Percentiles rank a stretch among this genome's conserved stretches.
These are phyloP conservation scores for Muraenolepis orangiensis DNA, from an alignment of 2,797 vertebrate species.

Conservation along the genomic window DNA sequence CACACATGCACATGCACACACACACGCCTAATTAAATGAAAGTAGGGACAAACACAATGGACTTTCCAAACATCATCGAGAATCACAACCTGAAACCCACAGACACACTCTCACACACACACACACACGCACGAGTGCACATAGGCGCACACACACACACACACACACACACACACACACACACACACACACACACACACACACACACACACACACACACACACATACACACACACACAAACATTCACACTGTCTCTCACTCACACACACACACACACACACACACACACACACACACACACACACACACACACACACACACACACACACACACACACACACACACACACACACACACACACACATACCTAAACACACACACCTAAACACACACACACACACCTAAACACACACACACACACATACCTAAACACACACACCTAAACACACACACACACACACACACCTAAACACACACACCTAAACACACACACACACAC, in stretches of 20 bases:
- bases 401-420: neutral
- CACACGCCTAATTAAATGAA: no score
- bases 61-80: no score
- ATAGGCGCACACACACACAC: neutral
- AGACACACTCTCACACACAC: slow-evolving; percentile 3
- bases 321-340: neutral
- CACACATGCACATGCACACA: neutral
- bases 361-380: neutral
- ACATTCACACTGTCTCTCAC: neutral
- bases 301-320: neutral
- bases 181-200: neutral
- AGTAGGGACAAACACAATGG: no score
- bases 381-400: neutral
- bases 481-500: neutral
- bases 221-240: neutral
- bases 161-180: neutral
- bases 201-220: neutral
- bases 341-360: neutral
- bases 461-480: neutral
- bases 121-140: neutral
- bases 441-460: neutral
- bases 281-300: neutral
- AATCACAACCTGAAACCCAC: no score
- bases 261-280: neutral
- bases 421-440: neutral